Base-by-base conservation (phyloP, 2,797 vertebrate species). In the Petrocephalus schoutedeni region DNA sequence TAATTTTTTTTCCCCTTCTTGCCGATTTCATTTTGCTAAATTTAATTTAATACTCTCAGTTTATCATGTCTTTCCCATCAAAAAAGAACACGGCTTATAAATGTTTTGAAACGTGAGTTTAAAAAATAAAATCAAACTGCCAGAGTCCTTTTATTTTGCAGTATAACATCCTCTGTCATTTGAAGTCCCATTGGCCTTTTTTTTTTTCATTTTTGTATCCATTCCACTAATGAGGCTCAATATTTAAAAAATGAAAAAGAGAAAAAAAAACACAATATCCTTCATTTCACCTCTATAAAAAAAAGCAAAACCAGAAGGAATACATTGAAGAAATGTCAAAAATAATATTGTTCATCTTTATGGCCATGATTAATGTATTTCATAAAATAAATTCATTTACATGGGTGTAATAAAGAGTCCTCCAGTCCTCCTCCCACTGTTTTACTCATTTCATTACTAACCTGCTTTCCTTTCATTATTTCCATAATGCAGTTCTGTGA, bases 281-380 rank as follows among this genome's bases (percentile, higher is more conserved):
- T 91, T 91, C 87, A 85, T 21, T 90, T 92, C 91, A 92, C 93
- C 92, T 92, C 92, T 90, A 91, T 92, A 90, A 93, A 92, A 89
- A 90, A 28, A 28, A 28, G 28, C 12, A 90, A 89, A 90, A 74
- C 67, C 67, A 74, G 67, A 74, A 74, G 21, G 16, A 90, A 71
- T 89, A 91, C 87, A 89, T 92, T 90, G 91, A 92, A 92, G 91
- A 94, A 93, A 94, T 87, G 85, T 91, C 92, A 90, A 91, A 89
- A 93, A 93, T 89, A 85, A 93, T 91, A 91, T 91, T 93, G 90
- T 92, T 92, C 87, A 67, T 88, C 94, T 94, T 94, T 93, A 95
- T 93, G 93, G 92, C 89, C 41, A 89, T 87, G 91, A 94, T 95
- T 94, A 94, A 94, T 93, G 92, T 91, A 92, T 94, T 95, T 94